These are phyloP conservation scores for Belgica antarctica DNA, from an alignment of 2,888 invertebrate genomes.

Conservation along the genomic window DNA sequence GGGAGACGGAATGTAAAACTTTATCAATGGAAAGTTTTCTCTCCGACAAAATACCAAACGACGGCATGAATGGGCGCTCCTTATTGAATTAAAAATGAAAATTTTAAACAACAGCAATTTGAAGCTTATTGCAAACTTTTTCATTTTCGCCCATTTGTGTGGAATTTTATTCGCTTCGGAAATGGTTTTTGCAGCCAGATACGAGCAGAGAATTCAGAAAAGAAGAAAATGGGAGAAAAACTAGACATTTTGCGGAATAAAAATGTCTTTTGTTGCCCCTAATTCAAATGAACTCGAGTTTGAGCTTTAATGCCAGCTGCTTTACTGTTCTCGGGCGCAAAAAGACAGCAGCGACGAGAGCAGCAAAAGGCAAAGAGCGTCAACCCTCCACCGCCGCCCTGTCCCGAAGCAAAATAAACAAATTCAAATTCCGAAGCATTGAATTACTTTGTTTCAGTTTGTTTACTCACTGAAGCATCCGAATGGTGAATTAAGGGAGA, in stretches of 20 bases:
- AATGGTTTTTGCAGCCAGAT: not conserved
- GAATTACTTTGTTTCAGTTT: not conserved
- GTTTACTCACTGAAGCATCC: too few relatives aligned
- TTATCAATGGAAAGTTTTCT: not conserved
- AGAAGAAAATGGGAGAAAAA: too few relatives aligned
- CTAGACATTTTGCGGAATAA: too few relatives aligned
- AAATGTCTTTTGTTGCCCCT: not conserved
- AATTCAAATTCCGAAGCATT: not conserved
- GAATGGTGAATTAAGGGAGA: not conserved
- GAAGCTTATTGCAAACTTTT: slow-evolving; percentile 5
- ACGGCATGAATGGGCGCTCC: not conserved
- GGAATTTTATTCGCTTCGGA: not conserved
- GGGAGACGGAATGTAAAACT: not conserved
- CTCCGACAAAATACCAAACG: too few relatives aligned
- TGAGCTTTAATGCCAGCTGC: not conserved
- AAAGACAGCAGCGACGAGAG: too few relatives aligned
- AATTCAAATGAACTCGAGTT: not conserved
- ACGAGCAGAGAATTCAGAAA: not conserved
- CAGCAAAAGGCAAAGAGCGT: too few relatives aligned
- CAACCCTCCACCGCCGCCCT: too few relatives aligned
- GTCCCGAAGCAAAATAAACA: not conserved
- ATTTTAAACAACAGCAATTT: slow-evolving; percentile 6
- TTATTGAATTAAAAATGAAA: too few relatives aligned
- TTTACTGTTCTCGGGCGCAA: too few relatives aligned
- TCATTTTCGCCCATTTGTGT: not conserved